A percentile compares a stretch with the other conserved stretches of the same genome.
These are phyloP conservation scores for Dinoponera quadriceps DNA, from an alignment of 1,140 invertebrate species.

Conservation along the genomic window DNA sequence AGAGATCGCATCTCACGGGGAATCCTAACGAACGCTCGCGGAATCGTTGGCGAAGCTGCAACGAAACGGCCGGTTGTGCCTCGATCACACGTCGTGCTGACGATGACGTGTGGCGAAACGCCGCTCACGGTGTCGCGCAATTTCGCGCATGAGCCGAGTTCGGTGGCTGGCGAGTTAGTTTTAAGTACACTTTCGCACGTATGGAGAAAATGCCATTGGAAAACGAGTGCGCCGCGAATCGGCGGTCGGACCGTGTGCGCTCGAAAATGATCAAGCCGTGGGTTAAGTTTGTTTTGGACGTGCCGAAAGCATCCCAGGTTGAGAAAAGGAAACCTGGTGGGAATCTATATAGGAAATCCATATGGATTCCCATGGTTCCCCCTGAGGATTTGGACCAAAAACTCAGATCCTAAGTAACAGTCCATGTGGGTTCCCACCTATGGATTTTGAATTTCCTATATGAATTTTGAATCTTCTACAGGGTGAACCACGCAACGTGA, in stretches of 20 bases:
- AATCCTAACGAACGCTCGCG: neutral
- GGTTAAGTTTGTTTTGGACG: no score
- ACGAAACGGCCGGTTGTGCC: conserved; percentile 41
- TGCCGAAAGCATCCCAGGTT: no score
- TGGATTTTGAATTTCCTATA: no score
- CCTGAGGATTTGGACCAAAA: no score
- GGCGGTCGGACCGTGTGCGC: conserved; percentile 16
- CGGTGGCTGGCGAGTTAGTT: conserved; percentile 24
- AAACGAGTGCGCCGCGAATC: conserved; percentile 27
- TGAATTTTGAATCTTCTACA: no score
- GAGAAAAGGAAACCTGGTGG: no score
- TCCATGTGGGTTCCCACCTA: no score
- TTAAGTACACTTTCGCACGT: conserved; percentile 58
- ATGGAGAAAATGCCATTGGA: conserved; percentile 25
- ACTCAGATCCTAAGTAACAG: no score
- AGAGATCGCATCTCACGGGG: neutral
- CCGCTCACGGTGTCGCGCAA: conserved; percentile 1
- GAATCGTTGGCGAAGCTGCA: conserved; percentile 52
- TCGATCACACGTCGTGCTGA: conserved; percentile 8
- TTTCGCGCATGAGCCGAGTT: conserved; percentile 17
- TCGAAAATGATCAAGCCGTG: conserved; percentile 2
- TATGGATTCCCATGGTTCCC: no score
- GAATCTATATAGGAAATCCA: no score
- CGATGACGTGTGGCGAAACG: neutral
- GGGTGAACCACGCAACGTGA: no score